Percentiles rank a stretch among this genome's conserved stretches.
These are phyloP conservation scores for Pseudochirops corinnae DNA, from an alignment of 2,797 vertebrate species.

Conservation along the genomic window DNA sequence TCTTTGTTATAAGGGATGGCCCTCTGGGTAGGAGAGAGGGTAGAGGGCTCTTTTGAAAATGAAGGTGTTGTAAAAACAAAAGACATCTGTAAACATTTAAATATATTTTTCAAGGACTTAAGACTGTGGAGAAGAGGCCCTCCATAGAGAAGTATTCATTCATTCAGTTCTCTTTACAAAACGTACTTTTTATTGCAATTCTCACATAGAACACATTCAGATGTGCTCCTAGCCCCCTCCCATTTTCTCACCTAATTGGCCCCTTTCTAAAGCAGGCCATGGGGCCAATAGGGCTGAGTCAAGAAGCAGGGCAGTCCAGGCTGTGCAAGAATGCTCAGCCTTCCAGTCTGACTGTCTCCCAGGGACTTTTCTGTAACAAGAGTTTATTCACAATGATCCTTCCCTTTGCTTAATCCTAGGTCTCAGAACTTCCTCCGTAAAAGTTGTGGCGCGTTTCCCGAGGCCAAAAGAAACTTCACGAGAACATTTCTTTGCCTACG, in stretches of 20 bases:
- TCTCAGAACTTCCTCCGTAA: constrained; percentile 36
- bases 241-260: background rate
- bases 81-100: constrained; percentile 2
- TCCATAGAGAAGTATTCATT: background rate
- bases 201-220: constrained; percentile 29
- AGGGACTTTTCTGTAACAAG: constrained; percentile 1
- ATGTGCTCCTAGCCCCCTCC: background rate
- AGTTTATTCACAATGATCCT: background rate
- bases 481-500: constrained; percentile 18
- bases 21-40: background rate
- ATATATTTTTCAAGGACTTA: background rate
- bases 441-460: constrained; percentile 10
- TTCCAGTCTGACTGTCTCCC: background rate
- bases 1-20: background rate
- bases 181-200: background rate
- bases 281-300: constrained; percentile 6
- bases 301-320: background rate
- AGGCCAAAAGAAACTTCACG: constrained; percentile 30
- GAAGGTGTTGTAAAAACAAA: background rate
- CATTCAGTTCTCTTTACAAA: background rate
- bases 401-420: constrained; percentile 30
- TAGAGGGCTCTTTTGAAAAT: background rate
- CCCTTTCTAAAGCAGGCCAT: constrained; percentile 46
- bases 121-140: background rate
- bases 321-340: background rate